Base-by-base conservation (phyloP, 1,140 invertebrate species). In the Drosophila bipectinata region DNA sequence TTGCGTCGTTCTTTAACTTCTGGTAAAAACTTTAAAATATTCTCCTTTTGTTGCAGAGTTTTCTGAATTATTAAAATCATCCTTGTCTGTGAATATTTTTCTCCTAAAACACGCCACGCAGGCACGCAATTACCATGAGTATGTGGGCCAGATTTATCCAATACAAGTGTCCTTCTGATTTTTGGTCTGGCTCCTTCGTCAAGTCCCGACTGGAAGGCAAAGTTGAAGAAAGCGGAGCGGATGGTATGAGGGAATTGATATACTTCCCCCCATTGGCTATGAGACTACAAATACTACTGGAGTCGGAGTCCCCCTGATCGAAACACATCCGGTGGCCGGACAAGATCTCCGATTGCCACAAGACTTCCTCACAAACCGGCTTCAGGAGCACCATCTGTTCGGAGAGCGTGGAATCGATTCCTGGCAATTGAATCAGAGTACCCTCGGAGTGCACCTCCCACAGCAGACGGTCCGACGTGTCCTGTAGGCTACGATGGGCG, bases 101-200 rank as follows among this genome's bases (percentile, higher is more conserved):
- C 39, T 8, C 5, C 10, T 44, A 83, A 2, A 79, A 21, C 0
- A 59, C 1, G 10, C 71, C 61, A 14, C 80, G 75, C 0, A 84
- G 48, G 21, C 76, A 67, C 10, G 54, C 49, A 24, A 76, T 47
- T 1, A 66, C 39, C 10, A 63, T 0, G 4, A 76, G 10, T 3
- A 79, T 26, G 26, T 83, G 76, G 2, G 58, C 64, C 14, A 84
- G 3, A 57, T 49, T 37, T 6, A 79, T 49, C 10, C 73, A 28
- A 39, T 76, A 66, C 8, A 34, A 57, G 3, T 28, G 1, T 4
- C 30, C 28, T 18, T 9, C 14, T 5, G 15, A 9, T 14, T 45
- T 18, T 18, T 18, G n/a, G 10, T 28, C 18, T 2, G 26, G 12
- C n/a, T 44, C 21, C 15, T 24, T 44, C 0, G 14, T 1, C 14